Evolutionary conservation across 2,797 vertebrate genomes (phyloP), one percentile per base, ranked within the genome.

Genomic region (Setipinna tenuifilis): DNA sequence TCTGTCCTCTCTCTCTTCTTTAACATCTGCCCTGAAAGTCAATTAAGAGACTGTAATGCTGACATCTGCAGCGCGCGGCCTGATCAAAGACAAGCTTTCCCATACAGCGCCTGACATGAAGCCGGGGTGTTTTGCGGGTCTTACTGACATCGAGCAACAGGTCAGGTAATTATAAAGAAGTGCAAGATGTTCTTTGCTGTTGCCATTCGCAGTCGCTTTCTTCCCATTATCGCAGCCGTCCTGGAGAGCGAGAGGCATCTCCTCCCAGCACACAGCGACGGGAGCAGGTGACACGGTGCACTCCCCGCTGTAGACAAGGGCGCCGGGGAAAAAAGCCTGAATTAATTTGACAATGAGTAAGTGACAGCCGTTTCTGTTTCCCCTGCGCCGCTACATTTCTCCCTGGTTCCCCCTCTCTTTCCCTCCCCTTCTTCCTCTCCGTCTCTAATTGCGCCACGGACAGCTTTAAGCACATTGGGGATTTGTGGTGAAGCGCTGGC

Each of bases 301-400:
- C 80, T 11, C 87, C 93, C 86, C 86, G 89, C 92, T 88, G 93
- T 90, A 94, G 90, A 93, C 93, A 94, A 93, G 92, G 88, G 86
- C 81, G 58, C 31, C 48, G 54, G 80, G 84, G 88, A 88, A 89
- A 87, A 89, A 86, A 88, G 65, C 65, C 92, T 91, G 96, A 97
- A 97, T 97, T 96, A 96, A 98, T 97, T 93, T 97, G 96, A 97
- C 95, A 96, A 94, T 95, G 95, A 97, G 94, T 96, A 96, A 96
- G 93, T 94, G 95, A 94, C 93, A 94, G 94, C 92, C 91, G 88
- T 93, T 90, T 92, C 95, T 88, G 85, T 93, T 94, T 90, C 91
- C 89, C 90, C 88, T 82, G 88, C 87, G 89, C 89, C 83, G 28
- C 84, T 81, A 88, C 85, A 89, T 89, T 82, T 25, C 75, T 85